These are phyloP conservation scores for Dipodomys merriami DNA, from an alignment of 2,113 vertebrate genomes.

Conservation along the genomic window DNA sequence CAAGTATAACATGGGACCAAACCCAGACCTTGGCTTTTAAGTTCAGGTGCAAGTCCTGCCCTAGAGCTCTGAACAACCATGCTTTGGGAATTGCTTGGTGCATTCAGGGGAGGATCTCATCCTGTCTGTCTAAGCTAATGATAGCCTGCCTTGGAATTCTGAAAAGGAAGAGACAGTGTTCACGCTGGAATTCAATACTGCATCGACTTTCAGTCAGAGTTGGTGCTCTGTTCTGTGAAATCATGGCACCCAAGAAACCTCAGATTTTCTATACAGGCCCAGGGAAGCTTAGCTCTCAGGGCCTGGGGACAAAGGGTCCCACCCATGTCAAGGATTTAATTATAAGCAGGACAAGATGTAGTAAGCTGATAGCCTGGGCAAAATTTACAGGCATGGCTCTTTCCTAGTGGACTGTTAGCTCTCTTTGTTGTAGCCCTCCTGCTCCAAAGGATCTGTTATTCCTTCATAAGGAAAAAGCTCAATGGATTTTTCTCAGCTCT, in stretches of 20 bases:
- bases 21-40: neutral
- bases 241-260: neutral
- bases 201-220: conserved; percentile 57
- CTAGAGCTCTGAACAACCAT: neutral
- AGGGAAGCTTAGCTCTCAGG: neutral
- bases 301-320: neutral
- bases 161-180: conserved; percentile 49
- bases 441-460: neutral
- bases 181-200: conserved; percentile 48
- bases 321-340: neutral
- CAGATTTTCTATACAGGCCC: neutral
- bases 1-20: neutral
- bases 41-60: neutral
- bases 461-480: neutral
- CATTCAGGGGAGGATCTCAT: neutral
- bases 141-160: neutral
- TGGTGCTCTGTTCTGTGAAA: conserved; percentile 50
- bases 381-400: neutral
- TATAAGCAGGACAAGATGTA: neutral
- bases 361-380: neutral
- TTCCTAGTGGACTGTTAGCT: accelerated
- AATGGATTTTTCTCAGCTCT: neutral
- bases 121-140: conserved; percentile 18
- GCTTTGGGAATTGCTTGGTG: neutral
- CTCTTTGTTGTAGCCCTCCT: neutral